phyloP scores from a whole-genome alignment of 2,888 invertebrate genomes.

The Hydrotaea cyrtoneurina region DNA sequence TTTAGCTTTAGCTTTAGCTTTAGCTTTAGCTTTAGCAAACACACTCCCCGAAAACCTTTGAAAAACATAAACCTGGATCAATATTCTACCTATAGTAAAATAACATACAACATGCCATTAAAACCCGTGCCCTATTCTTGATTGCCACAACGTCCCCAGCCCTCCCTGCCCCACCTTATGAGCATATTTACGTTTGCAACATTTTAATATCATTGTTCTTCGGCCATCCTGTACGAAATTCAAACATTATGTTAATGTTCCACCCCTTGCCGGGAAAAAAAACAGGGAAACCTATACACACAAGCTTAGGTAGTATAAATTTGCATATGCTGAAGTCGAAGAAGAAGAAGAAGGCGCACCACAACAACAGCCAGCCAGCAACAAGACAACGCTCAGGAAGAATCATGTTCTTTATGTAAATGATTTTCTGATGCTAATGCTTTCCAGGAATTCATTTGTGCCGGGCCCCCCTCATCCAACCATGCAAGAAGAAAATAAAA shows the following conservation, averaged over 20 bases:
- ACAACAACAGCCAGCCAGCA: background rate
- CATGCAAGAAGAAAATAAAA: background rate
- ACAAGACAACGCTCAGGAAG: background rate
- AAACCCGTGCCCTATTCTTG: background rate
- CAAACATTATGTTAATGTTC: slow-evolving; percentile 34
- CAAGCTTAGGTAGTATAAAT: slow-evolving; percentile 14
- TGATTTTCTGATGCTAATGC: slow-evolving; percentile 66
- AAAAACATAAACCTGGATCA: no score
- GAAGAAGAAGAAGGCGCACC: background rate
- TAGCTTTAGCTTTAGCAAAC: no score
- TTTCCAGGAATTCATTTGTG: slow-evolving; percentile 74
- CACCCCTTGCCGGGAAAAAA: background rate
- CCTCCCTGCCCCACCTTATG: background rate
- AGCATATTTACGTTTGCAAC: slow-evolving; percentile 18
- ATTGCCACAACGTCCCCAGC: background rate
- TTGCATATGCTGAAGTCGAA: slow-evolving; percentile 39
- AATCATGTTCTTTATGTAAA: slow-evolving; percentile 52
- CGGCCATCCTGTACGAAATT: slow-evolving; percentile 1
- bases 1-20: no score
- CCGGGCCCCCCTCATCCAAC: background rate
- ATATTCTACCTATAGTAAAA: no score
- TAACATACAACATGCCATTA: no score
- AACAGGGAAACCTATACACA: background rate
- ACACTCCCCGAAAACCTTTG: no score
- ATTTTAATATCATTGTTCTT: background rate